Base-by-base conservation (phyloP, 1,140 invertebrate genomes). In the Drosophila biarmipes region DNA sequence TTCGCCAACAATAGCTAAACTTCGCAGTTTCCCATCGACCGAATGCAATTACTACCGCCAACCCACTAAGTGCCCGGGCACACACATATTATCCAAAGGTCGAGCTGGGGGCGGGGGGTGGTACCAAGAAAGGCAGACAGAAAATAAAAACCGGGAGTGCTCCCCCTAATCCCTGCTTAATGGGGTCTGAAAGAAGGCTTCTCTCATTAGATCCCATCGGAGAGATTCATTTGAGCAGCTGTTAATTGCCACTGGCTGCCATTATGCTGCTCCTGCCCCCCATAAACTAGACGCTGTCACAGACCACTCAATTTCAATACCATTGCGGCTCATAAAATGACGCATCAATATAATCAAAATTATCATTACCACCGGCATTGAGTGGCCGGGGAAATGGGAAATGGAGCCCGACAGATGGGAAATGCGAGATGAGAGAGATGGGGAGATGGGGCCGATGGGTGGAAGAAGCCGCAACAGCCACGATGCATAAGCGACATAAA, bases 301-400 rank as follows among this genome's bases (percentile, higher is more conserved):
- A 89, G 81, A 79, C 71, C 84, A 87, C 84, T 87, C 76, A 89
- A 87, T 87, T 87, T 87, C 84, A 87, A 84, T 89, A 87, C 84
- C 84, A 84, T 80, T 84, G 84, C 85, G 80, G 73, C 79, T 80
- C 84, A 89, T 89, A 89, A 89, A 89, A 77, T 84, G 84, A 89
- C 84, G 80, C 84, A 89, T 89, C 84, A 82, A 89, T 89, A 89
- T 89, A 89, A 89, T 89, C 84, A 82, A 86, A 86, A 86, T 86
- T 87, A 86, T 86, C 81, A 86, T 86, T 86, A 87, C 68, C 66
- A 34, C 63, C 40, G 34, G 64, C n/a, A 15, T 11, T 31, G 51
- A 46, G 64, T 63, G 38, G 63, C 57, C 63, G 17, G 57, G 48
- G 45, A 34, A 34, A 63, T 24, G 57, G 37, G 45, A 34, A 34